Conservation (phyloP, 2,888 invertebrate species). For the Oligia latruncula region DNA sequence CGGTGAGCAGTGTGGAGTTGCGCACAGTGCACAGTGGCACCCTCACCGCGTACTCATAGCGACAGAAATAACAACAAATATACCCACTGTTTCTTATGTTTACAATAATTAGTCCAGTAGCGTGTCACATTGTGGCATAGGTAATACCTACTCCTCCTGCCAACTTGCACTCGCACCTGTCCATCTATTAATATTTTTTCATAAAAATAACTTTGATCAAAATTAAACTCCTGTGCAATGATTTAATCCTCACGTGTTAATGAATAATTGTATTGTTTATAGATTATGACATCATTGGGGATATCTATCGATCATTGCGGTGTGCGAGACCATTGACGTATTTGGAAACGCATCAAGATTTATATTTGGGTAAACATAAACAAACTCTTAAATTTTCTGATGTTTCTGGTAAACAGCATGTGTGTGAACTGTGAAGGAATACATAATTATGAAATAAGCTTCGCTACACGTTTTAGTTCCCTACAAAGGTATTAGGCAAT, state of each 20-base stretch:
- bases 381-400: slow-evolving; percentile 2
- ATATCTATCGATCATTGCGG: slow-evolving; percentile 45
- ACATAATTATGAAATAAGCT: not conserved
- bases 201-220: slow-evolving; percentile 80
- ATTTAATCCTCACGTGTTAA: slow-evolving; percentile 49
- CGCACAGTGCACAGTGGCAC: not conserved
- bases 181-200: slow-evolving; percentile 87
- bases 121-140: slow-evolving; percentile 80
- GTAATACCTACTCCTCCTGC: slow-evolving; percentile 73
- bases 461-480: not conserved
- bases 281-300: slow-evolving; percentile 53
- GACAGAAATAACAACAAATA: slow-evolving; percentile 76
- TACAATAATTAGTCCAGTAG: slow-evolving; percentile 86
- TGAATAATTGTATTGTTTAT: slow-evolving; percentile 57
- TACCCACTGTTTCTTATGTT: slow-evolving; percentile 68
- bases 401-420: slow-evolving; percentile 6
- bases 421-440: not conserved
- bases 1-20: slow-evolving; percentile 14
- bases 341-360: slow-evolving; percentile 43
- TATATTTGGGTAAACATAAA: slow-evolving; percentile 28
- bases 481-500: not conserved
- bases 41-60: slow-evolving; percentile 65
- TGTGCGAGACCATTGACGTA: slow-evolving; percentile 30
- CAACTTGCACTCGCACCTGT: slow-evolving; percentile 86
- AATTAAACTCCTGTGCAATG: slow-evolving; percentile 63